Percentiles rank a stretch among this genome's conserved stretches.
phyloP scores from a whole-genome alignment of 2,888 invertebrate genomes.

The Busseola fusca region DNA sequence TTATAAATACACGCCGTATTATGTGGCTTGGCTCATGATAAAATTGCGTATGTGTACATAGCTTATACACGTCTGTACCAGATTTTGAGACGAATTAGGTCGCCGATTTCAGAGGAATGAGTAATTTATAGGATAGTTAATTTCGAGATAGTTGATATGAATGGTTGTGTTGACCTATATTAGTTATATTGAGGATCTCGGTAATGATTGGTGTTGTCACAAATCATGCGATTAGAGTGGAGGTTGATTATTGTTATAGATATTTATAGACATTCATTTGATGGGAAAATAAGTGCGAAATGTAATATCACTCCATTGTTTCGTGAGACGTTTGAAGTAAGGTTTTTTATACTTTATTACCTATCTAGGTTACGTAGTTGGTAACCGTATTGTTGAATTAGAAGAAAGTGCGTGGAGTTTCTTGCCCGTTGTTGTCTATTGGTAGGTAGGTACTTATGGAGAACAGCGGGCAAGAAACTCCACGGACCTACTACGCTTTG shows the following conservation, averaged over 20 bases:
- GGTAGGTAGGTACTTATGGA: too few species aligned
- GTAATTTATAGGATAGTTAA: constrained; percentile 39
- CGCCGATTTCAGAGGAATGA: constrained; percentile 38
- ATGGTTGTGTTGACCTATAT: constrained; percentile 32
- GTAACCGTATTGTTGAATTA: too few species aligned
- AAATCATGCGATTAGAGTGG: constrained; percentile 19
- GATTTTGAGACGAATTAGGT: constrained; percentile 50
- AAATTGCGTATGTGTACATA: constrained; percentile 34
- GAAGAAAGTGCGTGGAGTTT: too few species aligned
- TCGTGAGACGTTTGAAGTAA: not conserved
- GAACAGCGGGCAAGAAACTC: too few species aligned
- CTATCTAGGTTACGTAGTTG: too few species aligned
- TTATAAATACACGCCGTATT: constrained; percentile 53
- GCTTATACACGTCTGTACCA: constrained; percentile 22
- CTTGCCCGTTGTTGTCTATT: too few species aligned
- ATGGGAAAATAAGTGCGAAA: not conserved
- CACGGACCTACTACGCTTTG: too few species aligned
- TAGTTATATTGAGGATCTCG: not conserved
- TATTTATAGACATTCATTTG: not conserved
- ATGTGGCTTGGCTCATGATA: constrained; percentile 40
- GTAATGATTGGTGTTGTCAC: constrained; percentile 17
- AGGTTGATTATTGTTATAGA: not conserved
- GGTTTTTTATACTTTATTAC: not conserved
- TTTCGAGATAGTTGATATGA: constrained; percentile 35
- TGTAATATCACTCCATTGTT: too few species aligned